These are phyloP conservation scores for Meloidogyne floridensis DNA, from an alignment of 1,140 invertebrate genomes.

Conservation along the genomic window DNA sequence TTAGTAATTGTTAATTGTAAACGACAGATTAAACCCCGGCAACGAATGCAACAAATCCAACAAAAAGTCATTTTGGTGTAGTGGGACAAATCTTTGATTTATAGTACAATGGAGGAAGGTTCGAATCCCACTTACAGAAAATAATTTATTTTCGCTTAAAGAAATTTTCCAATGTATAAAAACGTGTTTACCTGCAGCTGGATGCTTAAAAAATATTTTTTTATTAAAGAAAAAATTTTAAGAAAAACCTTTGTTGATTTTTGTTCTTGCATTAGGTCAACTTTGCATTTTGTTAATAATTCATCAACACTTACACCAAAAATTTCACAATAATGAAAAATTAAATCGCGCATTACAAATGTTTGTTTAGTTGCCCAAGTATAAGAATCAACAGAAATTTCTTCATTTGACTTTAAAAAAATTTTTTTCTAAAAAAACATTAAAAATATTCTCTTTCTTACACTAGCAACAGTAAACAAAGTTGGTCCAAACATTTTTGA, in stretches of 20 bases:
- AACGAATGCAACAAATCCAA: no score
- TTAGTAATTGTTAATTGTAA: no score
- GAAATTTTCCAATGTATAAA: no score
- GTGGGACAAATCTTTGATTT: no score
- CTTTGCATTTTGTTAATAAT: conserved; percentile 37
- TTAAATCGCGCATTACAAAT: conserved; percentile 38
- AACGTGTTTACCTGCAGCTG: conserved; percentile 25
- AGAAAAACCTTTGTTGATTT: conserved; percentile 39
- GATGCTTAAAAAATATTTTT: conserved; percentile 21
- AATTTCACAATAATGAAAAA: conserved; percentile 43
- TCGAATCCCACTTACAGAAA: no score
- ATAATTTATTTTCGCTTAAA: no score
- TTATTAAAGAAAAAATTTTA: background rate
- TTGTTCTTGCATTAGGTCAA: conserved; percentile 46
- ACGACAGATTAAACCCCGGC: no score
- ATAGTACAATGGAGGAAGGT: no score
- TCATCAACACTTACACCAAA: conserved; percentile 40
- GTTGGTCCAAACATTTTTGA: conserved; percentile 59
- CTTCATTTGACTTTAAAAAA: conserved; percentile 24
- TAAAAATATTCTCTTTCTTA: conserved; percentile 4
- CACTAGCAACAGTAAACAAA: conserved; percentile 45
- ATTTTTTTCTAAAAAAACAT: background rate
- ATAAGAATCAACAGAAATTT: conserved; percentile 40
- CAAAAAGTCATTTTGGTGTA: no score
- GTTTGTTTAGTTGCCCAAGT: conserved; percentile 34